Evolutionary conservation across 1,140 invertebrate species (phyloP).

Genomic region (Coptotermes formosanus): DNA sequence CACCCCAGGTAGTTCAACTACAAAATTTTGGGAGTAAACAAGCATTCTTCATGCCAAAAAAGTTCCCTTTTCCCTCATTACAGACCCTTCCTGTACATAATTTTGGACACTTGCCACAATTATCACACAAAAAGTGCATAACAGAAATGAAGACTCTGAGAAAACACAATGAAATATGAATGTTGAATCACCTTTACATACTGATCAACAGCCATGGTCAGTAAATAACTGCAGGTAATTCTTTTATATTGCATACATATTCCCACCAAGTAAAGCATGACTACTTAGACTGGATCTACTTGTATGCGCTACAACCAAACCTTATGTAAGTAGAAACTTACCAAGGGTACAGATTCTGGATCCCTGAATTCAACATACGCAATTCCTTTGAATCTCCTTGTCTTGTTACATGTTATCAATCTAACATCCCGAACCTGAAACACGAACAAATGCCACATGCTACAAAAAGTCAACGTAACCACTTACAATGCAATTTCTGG

Average conservation of each 20-base stretch:
- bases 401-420: constrained; percentile 99
- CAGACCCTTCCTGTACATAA: too few species aligned
- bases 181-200: neutral
- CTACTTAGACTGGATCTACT: neutral
- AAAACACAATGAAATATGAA: too few species aligned
- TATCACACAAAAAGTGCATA: too few species aligned
- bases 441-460: neutral
- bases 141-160: too few species aligned
- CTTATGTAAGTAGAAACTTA: constrained; percentile 50
- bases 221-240: neutral
- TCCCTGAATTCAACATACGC: constrained; percentile 99
- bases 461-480: neutral
- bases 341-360: constrained; percentile 93
- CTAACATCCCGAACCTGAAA: constrained; percentile 83
- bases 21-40: too few species aligned
- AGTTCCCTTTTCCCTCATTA: too few species aligned
- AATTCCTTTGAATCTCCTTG: constrained; percentile 97
- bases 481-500: too few species aligned
- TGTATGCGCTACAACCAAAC: neutral
- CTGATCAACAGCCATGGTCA: neutral
- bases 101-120: too few species aligned
- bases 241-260: constrained; percentile 1
- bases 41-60: too few species aligned
- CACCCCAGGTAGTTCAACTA: too few species aligned
- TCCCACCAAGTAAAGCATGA: neutral